These are phyloP conservation scores for Gisinianus flammeolus DNA, from an alignment of 2,888 invertebrate genomes.

Conservation along the genomic window DNA sequence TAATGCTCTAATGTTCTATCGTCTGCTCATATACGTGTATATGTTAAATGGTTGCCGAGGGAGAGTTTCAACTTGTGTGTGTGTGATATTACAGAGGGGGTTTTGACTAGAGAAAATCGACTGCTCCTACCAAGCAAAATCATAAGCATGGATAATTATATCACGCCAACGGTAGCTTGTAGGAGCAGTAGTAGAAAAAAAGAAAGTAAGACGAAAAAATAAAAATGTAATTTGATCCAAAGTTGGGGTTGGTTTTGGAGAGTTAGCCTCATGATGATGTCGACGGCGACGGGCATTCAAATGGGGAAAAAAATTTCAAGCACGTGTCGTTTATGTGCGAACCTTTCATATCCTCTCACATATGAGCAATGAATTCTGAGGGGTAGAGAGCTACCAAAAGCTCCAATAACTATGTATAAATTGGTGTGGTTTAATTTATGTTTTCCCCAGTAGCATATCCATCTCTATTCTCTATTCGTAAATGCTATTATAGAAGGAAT, in stretches of 20 bases:
- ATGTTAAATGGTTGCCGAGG: conserved; percentile 56
- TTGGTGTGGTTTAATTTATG: conserved; percentile 17
- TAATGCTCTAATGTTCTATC: conserved; percentile 53
- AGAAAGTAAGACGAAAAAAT: conserved; percentile 6
- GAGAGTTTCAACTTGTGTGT: conserved; percentile 32
- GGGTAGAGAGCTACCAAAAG: conserved; percentile 32
- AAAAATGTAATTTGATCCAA: conserved; percentile 25
- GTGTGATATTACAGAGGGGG: conserved; percentile 18
- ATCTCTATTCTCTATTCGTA: background rate
- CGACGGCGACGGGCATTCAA: conserved; percentile 23
- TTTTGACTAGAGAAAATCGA: conserved; percentile 2
- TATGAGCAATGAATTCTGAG: conserved; percentile 40
- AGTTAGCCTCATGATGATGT: conserved; percentile 1
- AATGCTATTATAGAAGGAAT: background rate
- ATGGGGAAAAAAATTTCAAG: conserved; percentile 42
- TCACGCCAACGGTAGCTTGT: background rate
- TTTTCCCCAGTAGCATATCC: background rate
- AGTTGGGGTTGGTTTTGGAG: background rate
- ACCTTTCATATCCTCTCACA: conserved; percentile 44
- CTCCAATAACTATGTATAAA: conserved; percentile 16
- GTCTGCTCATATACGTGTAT: conserved; percentile 52
- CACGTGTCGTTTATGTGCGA: conserved; percentile 45
- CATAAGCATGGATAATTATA: conserved; percentile 30
- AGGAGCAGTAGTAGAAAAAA: background rate
- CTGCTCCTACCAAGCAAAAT: conserved; percentile 17